Evolutionary conservation across 1,140 invertebrate genomes (phyloP), one percentile per base, ranked within the genome.

Genomic region (Drosophila punjabiensis): DNA sequence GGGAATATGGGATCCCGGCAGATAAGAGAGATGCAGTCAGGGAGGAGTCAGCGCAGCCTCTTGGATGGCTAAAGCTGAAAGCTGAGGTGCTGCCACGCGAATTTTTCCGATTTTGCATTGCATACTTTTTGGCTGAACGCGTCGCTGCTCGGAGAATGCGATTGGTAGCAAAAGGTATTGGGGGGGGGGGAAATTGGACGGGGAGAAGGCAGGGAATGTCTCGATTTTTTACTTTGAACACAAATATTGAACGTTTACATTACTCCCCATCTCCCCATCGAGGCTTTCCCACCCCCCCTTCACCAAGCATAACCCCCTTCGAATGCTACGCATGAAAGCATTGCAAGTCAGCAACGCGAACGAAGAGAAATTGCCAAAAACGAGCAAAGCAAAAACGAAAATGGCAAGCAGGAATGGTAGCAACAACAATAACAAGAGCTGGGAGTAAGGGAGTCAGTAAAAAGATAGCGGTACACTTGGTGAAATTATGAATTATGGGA

Each of bases 201-300:
- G 10, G 16, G 13, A 28, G 39, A n/a, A 18, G 35, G 62, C 35
- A 43, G 41, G 14, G 43, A 74, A 74, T 33, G 76, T 79, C 56
- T 79, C 77, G 77, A 79, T 78, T 87, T 84, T 84, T 85, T 75
- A 76, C 81, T 84, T 88, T 79, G 85, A 89, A 74, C 74, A 79
- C 85, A 88, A 88, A 89, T 89, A 89, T 90, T 90, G 85, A 89
- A 89, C 85, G 85, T 88, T 88, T 70, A 90, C 85, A 81, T 81
- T 60, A 69, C 73, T 68, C 37, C 32, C 32, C 14, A 39, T 58
- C 55, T 68, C 37, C 32, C 32, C 14, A 39, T 58, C 55, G 55
- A 58, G 11, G 55, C n/a, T 8, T 6, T 5, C 9, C 47, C 14
- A 14, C 4, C 16, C 18, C 7, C 9, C 24, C 24, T 24, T 24